phyloP scores from a whole-genome alignment of 2,888 invertebrate genomes.

The Oasisia sp. region DNA sequence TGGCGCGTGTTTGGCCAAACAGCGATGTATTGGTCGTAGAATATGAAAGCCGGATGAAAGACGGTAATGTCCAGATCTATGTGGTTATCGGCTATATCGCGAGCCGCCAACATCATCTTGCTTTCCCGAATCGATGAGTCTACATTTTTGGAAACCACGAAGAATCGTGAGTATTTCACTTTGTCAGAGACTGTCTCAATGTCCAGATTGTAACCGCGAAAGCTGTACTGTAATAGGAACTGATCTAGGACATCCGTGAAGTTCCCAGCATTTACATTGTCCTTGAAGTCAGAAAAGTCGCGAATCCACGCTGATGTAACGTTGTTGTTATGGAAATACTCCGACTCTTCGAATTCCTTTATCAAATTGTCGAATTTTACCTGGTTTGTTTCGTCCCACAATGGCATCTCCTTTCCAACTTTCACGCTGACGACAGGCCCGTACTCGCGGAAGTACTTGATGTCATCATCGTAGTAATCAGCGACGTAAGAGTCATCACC shows the following conservation, averaged over 20 bases:
- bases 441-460: neutral
- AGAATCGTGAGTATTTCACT: conserved; percentile 7
- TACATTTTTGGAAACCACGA: neutral
- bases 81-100: neutral
- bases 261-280: neutral
- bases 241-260: neutral
- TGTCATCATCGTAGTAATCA: neutral
- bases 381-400: neutral
- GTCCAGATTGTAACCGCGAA: neutral
- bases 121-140: neutral
- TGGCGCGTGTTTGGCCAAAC: conserved; percentile 75
- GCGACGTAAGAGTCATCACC: neutral
- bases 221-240: neutral
- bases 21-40: neutral
- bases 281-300: neutral
- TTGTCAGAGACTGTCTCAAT: neutral
- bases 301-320: neutral
- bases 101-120: neutral
- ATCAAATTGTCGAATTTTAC: neutral
- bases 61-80: neutral
- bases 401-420: neutral
- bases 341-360: neutral
- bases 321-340: neutral
- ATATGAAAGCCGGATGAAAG: neutral
- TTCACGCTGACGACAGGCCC: neutral